Percentiles rank a stretch among this genome's conserved stretches.
These are phyloP conservation scores for Oscheius sp. DNA, from an alignment of 2,888 invertebrate genomes.

Conservation along the genomic window DNA sequence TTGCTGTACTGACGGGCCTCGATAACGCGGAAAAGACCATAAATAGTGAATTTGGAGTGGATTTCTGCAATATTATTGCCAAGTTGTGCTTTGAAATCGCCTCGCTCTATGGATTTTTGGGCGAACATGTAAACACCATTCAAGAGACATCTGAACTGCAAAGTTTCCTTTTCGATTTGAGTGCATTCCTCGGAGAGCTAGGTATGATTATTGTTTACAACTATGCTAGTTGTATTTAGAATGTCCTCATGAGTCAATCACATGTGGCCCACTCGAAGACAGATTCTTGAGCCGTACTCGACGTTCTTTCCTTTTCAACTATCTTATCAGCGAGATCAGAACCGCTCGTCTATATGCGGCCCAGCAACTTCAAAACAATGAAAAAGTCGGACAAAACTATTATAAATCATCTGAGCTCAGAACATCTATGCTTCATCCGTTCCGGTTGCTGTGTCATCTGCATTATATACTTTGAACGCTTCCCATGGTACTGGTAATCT, in stretches of 20 bases:
- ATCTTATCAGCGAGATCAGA: slow-evolving; percentile 44
- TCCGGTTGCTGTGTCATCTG: background rate
- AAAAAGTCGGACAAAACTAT: background rate
- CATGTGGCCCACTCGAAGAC: slow-evolving; percentile 48
- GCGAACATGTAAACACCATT: slow-evolving; percentile 41
- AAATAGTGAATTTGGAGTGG: background rate
- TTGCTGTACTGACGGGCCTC: slow-evolving; percentile 6
- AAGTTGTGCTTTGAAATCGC: slow-evolving; percentile 47
- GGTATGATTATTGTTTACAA: slow-evolving; percentile 31
- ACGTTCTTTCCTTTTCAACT: slow-evolving; percentile 41
- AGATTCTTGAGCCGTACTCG: slow-evolving; percentile 39
- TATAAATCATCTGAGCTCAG: background rate
- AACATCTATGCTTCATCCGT: background rate
- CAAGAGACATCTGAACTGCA: slow-evolving; percentile 40
- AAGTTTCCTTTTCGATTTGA: slow-evolving; percentile 58
- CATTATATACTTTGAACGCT: slow-evolving; percentile 12
- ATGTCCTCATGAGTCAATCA: slow-evolving; percentile 54
- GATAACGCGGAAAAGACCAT: slow-evolving; percentile 7
- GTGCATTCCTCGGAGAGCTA: slow-evolving; percentile 56
- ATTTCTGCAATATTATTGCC: slow-evolving; percentile 32
- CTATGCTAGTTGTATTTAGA: slow-evolving; percentile 35
- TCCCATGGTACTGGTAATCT: background rate
- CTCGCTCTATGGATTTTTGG: slow-evolving; percentile 42
- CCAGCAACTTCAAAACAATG: slow-evolving; percentile 28
- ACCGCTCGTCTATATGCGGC: slow-evolving; percentile 42